Evolutionary conservation across 2,888 invertebrate genomes (phyloP), one percentile per base, ranked within the genome.

Genomic region (Plagodis dolabraria): DNA sequence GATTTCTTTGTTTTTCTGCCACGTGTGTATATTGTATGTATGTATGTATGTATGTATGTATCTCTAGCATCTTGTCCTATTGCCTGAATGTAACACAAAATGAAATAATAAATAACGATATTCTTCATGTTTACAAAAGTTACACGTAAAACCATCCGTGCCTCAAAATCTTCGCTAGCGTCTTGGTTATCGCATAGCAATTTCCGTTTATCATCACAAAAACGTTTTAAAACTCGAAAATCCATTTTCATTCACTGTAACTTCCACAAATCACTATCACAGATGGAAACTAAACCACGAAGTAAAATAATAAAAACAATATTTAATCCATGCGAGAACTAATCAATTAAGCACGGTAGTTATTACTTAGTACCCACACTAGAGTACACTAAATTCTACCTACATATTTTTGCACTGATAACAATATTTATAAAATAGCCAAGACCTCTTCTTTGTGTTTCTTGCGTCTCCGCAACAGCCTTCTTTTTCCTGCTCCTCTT

Each of bases 401-500:
- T 74, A 47, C 76, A 67, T 11, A 35, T 10, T 10, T 10, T 60
- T 42, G 22, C 22, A 22, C 22, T 22, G 55, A 53, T 12, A 8
- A 54, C 47, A 43, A 44, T 49, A 51, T 56, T 9, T 36, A 52
- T 57, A 36, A 54, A 53, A 44, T 56, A 71, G 71, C 63, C 53
- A 71, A 65, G 64, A 75, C 87, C 86, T 86, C 79, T 70, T 86
- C 79, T 69, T 82, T 80, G 52, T 47, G 55, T 66, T 79, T 89
- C 69, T 77, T 77, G 55, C 83, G 80, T 60, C 85, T 80, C 68
- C 82, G 82, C 43, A 91, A 70, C 53, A 92, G 74, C 67, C 92
- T 85, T 67, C 90, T 91, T 91, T 88, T 92, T 89, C 91, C 92
- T 83, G 89, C 80, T 79, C 86, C 82, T 90, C 91, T 87, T 87